These are phyloP conservation scores for Acanthoscelides obtectus DNA, from an alignment of 2,888 invertebrate genomes.

Conservation along the genomic window DNA sequence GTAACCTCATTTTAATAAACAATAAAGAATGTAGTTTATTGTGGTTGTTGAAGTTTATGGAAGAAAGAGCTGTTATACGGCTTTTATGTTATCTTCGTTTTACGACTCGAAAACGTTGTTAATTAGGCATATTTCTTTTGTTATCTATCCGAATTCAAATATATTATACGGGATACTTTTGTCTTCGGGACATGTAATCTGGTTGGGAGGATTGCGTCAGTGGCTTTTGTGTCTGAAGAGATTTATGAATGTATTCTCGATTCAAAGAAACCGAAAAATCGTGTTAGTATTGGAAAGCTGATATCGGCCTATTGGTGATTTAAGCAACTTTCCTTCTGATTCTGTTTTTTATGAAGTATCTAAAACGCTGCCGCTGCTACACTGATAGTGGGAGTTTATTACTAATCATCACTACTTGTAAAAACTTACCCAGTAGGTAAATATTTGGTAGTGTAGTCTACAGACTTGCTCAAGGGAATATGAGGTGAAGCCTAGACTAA, in stretches of 20 bases:
- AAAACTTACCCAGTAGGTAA: no score
- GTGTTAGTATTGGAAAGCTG: background rate
- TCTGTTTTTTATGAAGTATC: background rate
- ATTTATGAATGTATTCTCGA: background rate
- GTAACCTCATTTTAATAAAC: constrained; percentile 44
- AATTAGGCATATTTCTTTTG: constrained; percentile 25
- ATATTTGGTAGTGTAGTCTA: no score
- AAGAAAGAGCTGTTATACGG: constrained; percentile 22
- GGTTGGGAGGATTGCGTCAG: background rate
- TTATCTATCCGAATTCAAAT: constrained; percentile 16
- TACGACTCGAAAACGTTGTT: constrained; percentile 23
- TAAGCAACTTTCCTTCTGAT: background rate
- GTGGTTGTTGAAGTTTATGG: constrained; percentile 23
- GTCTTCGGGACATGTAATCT: background rate
- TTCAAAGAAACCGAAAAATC: background rate
- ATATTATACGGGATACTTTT: background rate
- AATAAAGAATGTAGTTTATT: constrained; percentile 34
- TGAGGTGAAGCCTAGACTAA: no score
- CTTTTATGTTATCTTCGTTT: constrained; percentile 22
- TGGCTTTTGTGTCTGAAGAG: background rate
- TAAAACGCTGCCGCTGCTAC: background rate
- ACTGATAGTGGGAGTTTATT: no score
- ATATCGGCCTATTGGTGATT: background rate
- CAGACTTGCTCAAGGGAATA: no score
- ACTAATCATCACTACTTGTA: no score